These are phyloP conservation scores for Falco biarmicus DNA, from an alignment of 2,797 vertebrate genomes.

Conservation along the genomic window DNA sequence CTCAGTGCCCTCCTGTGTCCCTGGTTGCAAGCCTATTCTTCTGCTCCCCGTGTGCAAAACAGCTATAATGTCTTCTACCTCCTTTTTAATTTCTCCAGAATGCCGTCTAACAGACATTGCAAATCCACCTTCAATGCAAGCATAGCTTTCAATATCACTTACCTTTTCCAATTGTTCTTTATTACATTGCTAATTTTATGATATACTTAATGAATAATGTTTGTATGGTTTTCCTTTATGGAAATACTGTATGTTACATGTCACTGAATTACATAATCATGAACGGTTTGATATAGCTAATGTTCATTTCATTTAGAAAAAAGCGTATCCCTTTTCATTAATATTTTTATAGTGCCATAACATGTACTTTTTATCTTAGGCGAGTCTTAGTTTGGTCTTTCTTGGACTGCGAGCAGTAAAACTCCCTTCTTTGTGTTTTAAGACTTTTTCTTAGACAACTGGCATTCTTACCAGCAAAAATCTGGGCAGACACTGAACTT, in stretches of 20 bases:
- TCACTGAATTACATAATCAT: neutral
- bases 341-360: neutral
- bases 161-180: neutral
- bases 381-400: neutral
- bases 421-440: neutral
- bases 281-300: neutral
- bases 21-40: neutral
- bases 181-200: neutral
- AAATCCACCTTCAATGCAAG: neutral
- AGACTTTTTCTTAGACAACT: neutral
- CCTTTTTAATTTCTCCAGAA: neutral
- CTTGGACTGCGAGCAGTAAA: neutral
- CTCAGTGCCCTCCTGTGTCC: accelerated
- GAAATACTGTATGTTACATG: neutral
- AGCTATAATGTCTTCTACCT: neutral
- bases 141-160: neutral
- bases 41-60: neutral
- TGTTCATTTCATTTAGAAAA: neutral
- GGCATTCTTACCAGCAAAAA: neutral
- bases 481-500: neutral
- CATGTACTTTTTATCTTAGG: neutral
- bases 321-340: neutral
- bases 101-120: neutral
- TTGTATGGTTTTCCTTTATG: neutral
- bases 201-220: neutral